phyloP scores from a whole-genome alignment of 2,113 vertebrate species.

The Bothrops jararaca region DNA sequence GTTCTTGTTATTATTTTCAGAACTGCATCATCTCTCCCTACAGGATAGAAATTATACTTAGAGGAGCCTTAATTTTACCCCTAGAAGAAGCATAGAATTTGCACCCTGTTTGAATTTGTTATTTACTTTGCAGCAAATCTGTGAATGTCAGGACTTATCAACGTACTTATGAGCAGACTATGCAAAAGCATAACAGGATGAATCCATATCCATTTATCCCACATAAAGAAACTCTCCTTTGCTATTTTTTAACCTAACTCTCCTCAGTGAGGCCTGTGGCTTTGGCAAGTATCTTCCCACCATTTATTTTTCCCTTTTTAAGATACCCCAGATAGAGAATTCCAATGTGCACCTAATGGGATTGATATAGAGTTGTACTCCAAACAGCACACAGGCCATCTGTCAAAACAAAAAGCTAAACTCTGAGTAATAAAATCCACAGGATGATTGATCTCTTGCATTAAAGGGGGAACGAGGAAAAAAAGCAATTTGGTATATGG shows the following conservation, averaged over 20 bases:
- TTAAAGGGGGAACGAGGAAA: not conserved
- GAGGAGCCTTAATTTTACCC: not conserved
- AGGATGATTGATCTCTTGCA: conserved; percentile 28
- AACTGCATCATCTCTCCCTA: not conserved
- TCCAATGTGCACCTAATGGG: not conserved
- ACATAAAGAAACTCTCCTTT: not conserved
- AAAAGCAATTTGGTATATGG: conserved; percentile 30
- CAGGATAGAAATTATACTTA: not conserved
- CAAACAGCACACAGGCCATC: not conserved
- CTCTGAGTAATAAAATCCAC: conserved; percentile 27
- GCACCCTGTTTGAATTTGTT: not conserved
- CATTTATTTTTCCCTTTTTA: not conserved
- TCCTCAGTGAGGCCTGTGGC: not conserved
- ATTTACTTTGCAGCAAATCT: not conserved
- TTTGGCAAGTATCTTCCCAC: not conserved
- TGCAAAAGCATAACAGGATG: not conserved
- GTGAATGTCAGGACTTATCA: no score
- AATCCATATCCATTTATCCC: not conserved
- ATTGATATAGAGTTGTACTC: conserved; percentile 1
- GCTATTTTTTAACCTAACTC: not conserved
- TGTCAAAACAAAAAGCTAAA: conserved; percentile 29
- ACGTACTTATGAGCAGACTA: not conserved
- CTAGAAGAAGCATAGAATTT: not conserved
- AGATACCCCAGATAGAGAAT: not conserved
- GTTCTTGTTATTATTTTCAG: not conserved